phyloP scores from a whole-genome alignment of 2,113 vertebrate species.

The Pleuronectes platessa region DNA sequence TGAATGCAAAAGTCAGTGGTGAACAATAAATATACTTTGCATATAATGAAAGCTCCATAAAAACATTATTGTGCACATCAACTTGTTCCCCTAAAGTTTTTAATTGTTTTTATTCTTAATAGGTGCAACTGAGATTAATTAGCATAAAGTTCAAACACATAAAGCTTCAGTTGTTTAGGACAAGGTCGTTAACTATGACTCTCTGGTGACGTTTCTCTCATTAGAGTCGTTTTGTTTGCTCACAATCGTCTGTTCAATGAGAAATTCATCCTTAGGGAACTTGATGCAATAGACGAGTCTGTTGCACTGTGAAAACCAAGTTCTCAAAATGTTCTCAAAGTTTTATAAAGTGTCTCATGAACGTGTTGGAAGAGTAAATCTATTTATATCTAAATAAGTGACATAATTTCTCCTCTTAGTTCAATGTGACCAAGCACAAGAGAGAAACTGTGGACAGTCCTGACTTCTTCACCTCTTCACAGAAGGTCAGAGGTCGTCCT shows the following conservation, averaged over 20 bases:
- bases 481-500: neutral
- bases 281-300: neutral
- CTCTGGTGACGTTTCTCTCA: neutral
- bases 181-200: neutral
- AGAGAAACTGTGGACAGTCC: neutral
- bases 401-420: neutral
- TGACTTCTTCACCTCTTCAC: too few relatives aligned
- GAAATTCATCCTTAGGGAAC: slow-evolving; percentile 7
- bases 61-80: neutral
- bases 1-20: too few relatives aligned
- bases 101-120: slow-evolving; percentile 6
- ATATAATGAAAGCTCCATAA: neutral
- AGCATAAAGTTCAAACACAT: neutral
- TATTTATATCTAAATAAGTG: neutral
- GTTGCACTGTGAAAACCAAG: neutral
- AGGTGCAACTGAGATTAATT: slow-evolving; percentile 10
- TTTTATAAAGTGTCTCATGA: neutral
- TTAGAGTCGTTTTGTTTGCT: neutral
- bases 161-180: neutral
- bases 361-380: neutral
- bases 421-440: neutral
- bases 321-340: neutral
- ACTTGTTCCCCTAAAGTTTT: neutral
- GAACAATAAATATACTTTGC: neutral
- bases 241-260: neutral